Conservation (phyloP, 1,140 invertebrate genomes). For the Anadara kagoshimensis region DNA sequence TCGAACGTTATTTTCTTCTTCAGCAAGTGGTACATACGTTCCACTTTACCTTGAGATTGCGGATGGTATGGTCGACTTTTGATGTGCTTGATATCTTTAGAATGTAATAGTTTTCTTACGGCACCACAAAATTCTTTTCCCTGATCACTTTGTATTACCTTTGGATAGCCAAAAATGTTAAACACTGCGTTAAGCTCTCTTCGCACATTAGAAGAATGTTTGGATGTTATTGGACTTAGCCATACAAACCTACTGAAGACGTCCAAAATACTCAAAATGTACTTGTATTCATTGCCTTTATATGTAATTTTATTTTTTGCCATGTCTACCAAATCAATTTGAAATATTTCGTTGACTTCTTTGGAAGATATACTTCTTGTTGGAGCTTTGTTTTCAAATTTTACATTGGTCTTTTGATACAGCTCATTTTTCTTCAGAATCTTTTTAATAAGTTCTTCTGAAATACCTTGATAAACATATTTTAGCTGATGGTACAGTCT, state of each 20-base stretch:
- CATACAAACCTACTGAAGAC: constrained; percentile 7
- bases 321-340: constrained; percentile 3
- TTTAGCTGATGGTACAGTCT: constrained; percentile 1
- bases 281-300: not conserved
- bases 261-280: constrained; percentile 2
- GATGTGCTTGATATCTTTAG: constrained; percentile 1
- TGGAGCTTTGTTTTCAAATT: not conserved
- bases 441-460: not conserved
- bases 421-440: not conserved
- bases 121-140: not conserved
- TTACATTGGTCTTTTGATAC: not conserved
- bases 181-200: not conserved
- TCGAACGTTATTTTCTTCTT: not conserved
- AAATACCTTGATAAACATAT: not conserved
- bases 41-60: constrained; percentile 2
- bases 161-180: not conserved
- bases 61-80: constrained; percentile 2
- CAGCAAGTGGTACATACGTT: not conserved
- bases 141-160: not conserved
- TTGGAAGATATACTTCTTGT: not conserved
- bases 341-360: not conserved
- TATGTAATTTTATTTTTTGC: not conserved
- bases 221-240: not conserved
- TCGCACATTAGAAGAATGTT: not conserved
- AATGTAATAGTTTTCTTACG: not conserved